phyloP scores from a whole-genome alignment of 2,113 vertebrate genomes.

The Psophia crepitans region DNA sequence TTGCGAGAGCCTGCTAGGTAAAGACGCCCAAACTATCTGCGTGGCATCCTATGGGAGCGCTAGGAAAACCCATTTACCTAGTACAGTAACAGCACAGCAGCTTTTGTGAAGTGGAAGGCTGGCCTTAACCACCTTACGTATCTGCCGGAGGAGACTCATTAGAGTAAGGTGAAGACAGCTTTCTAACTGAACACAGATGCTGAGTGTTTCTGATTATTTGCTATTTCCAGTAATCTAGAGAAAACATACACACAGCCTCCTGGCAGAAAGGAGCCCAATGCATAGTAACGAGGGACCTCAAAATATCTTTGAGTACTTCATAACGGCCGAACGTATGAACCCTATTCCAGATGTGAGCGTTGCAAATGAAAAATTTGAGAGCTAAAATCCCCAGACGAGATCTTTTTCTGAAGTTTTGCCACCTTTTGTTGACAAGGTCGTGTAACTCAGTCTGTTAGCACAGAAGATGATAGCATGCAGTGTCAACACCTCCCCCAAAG shows the following conservation, averaged over 20 bases:
- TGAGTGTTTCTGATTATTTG: not conserved
- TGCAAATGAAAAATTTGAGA: not conserved
- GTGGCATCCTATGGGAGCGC: not conserved
- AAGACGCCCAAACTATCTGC: not conserved
- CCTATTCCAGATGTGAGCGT: not conserved
- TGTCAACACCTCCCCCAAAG: not conserved
- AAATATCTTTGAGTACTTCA: not conserved
- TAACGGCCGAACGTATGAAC: not conserved
- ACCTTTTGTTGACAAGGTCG: not conserved
- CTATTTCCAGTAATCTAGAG: not conserved
- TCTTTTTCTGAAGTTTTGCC: not conserved
- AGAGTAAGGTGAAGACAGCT: not conserved
- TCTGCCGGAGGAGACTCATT: not conserved
- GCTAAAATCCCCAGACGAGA: not conserved
- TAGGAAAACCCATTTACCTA: not conserved
- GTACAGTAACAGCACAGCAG: not conserved
- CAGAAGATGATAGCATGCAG: not conserved
- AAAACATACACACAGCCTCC: not conserved
- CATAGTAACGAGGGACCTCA: not conserved
- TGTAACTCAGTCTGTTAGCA: fast-evolving
- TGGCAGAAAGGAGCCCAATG: fast-evolving
- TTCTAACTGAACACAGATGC: constrained; percentile 9
- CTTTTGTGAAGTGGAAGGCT: not conserved
- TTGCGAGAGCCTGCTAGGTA: not conserved
- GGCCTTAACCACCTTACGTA: not conserved